A percentile compares a stretch with the other conserved stretches of the same genome.
Evolutionary conservation across 1,140 invertebrate species (phyloP).

Genomic region (Pomacea maculata): DNA sequence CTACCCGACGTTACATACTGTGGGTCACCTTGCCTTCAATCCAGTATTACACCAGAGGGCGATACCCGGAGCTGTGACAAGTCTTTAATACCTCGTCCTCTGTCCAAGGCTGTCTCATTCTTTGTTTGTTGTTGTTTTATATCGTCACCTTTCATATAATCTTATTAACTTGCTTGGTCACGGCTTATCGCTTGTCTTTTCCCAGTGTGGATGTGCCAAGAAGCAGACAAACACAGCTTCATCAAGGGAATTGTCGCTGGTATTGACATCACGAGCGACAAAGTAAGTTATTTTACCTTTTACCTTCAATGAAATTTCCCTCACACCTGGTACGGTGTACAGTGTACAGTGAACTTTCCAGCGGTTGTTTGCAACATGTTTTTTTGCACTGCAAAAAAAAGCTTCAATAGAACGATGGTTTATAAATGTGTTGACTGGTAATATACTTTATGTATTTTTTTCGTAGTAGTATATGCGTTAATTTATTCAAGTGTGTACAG

Average conservation of each 20-base stretch:
- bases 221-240: slow-evolving; percentile 35
- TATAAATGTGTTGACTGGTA: no score
- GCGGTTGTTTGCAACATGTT: no score
- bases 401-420: no score
- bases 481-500: no score
- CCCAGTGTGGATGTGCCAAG: slow-evolving; percentile 45
- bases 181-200: background rate
- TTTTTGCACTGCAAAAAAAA: no score
- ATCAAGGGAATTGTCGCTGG: slow-evolving; percentile 48
- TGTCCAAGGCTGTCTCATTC: background rate
- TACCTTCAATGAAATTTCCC: no score
- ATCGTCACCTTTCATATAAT: background rate
- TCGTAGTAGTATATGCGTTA: no score
- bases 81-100: background rate
- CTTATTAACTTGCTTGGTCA: background rate
- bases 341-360: no score
- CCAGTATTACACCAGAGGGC: background rate
- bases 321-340: no score
- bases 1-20: no score
- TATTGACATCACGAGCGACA: slow-evolving; percentile 34
- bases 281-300: slow-evolving; percentile 23
- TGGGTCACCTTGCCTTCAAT: background rate
- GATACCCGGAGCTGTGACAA: background rate
- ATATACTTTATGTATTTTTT: no score
- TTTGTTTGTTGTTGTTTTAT: background rate